Evolutionary conservation across 2,888 invertebrate species (phyloP).

Genomic region (Hybos culiciformis): DNA sequence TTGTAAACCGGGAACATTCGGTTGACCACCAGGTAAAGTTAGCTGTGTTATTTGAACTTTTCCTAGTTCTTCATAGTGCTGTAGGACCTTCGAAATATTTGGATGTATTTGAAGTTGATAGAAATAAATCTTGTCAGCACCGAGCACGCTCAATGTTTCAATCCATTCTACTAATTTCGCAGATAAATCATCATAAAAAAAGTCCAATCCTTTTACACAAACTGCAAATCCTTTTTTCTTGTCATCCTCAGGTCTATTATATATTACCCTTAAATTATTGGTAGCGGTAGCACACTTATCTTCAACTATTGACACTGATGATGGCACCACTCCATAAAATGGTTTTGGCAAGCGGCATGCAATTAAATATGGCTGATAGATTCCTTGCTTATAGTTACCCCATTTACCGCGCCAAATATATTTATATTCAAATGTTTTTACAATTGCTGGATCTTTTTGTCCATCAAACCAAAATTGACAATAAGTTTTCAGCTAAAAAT

Average conservation of each 20-base stretch:
- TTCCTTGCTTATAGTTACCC: slow-evolving; percentile 85
- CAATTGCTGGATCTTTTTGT: slow-evolving; percentile 64
- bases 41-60: slow-evolving; percentile 64
- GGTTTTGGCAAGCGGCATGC: slow-evolving; percentile 75
- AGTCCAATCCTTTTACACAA: slow-evolving; percentile 88
- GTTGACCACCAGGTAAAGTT: slow-evolving; percentile 78
- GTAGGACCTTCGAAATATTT: slow-evolving; percentile 68
- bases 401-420: slow-evolving; percentile 91
- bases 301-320: slow-evolving; percentile 75
- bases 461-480: slow-evolving; percentile 86
- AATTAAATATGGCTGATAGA: slow-evolving; percentile 81
- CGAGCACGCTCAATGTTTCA: slow-evolving; percentile 69
- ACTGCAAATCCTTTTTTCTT: slow-evolving; percentile 72
- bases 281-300: slow-evolving; percentile 72
- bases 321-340: slow-evolving; percentile 59
- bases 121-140: slow-evolving; percentile 83
- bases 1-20: slow-evolving; percentile 77
- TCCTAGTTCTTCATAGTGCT: slow-evolving; percentile 49
- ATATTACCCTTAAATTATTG: slow-evolving; percentile 71
- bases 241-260: slow-evolving; percentile 51
- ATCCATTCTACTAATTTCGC: slow-evolving; percentile 89
- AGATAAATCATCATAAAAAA: slow-evolving; percentile 80
- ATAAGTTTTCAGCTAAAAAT: slow-evolving; percentile 60
- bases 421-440: slow-evolving; percentile 76
- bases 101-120: slow-evolving; percentile 86